Evolutionary conservation across 2,113 vertebrate species (phyloP).

Genomic region (Albula glossodonta): DNA sequence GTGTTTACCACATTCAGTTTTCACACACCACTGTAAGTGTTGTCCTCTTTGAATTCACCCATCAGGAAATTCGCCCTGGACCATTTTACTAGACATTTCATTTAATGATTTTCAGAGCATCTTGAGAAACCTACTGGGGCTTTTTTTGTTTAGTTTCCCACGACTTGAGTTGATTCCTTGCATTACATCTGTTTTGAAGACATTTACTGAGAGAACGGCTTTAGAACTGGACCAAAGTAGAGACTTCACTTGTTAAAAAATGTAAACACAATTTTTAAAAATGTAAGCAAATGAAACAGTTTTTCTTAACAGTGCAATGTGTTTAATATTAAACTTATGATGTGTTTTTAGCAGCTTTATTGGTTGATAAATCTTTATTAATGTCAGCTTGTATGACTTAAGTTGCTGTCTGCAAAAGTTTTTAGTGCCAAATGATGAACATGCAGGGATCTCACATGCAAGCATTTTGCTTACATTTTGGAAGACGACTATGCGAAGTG

Average conservation of each 20-base stretch:
- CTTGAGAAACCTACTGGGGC: neutral
- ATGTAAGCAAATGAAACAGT: neutral
- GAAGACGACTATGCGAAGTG: too few species aligned
- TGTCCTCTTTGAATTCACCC: neutral
- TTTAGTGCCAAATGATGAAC: too few species aligned
- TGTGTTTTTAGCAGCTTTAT: neutral
- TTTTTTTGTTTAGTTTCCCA: conserved; percentile 7
- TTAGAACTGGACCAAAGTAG: neutral
- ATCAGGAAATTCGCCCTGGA: neutral
- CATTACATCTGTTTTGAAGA: neutral
- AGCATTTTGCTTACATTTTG: too few species aligned
- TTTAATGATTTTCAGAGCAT: conserved; percentile 7
- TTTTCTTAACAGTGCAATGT: neutral
- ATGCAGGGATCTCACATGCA: too few species aligned
- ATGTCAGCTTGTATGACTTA: neutral
- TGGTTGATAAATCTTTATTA: neutral
- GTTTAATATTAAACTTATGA: neutral
- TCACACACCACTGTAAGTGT: neutral
- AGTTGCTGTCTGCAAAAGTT: neutral
- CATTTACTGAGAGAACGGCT: neutral
- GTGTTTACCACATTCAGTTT: neutral
- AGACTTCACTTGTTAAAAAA: neutral
- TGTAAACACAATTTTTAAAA: neutral
- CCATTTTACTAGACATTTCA: neutral
- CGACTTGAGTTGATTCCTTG: neutral